Evolutionary conservation across 2,113 vertebrate species (phyloP).

Genomic region (Gopherus evgoodei): DNA sequence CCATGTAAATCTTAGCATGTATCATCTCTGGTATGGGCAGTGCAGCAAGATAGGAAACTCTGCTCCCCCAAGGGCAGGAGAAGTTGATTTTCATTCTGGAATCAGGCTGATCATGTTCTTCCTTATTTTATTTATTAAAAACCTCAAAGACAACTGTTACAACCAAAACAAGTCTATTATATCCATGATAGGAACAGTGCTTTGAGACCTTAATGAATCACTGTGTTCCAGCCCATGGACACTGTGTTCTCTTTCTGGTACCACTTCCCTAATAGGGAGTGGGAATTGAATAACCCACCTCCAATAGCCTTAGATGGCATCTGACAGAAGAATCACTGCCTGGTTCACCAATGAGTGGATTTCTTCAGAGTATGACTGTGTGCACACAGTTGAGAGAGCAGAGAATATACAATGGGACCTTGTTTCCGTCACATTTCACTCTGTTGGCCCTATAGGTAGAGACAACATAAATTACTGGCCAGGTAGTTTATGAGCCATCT

Average conservation of each 20-base stretch:
- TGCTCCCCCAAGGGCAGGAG: too few relatives aligned
- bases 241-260: not conserved
- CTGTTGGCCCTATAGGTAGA: not conserved
- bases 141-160: too few relatives aligned
- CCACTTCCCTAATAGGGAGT: not conserved
- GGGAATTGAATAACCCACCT: not conserved
- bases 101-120: too few relatives aligned
- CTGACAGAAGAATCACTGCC: not conserved
- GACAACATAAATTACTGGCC: not conserved
- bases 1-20: not conserved
- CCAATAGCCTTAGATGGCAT: not conserved
- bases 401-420: not conserved
- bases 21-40: not conserved
- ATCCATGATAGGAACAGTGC: too few relatives aligned
- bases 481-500: not conserved
- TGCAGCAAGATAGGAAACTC: too few relatives aligned
- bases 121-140: too few relatives aligned
- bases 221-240: too few relatives aligned
- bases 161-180: too few relatives aligned
- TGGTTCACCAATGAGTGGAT: not conserved
- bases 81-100: too few relatives aligned
- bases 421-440: not conserved
- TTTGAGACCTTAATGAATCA: too few relatives aligned
- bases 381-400: not conserved
- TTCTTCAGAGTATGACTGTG: not conserved